Conservation (phyloP, 2,113 vertebrate species). For the Trogon surrucura region DNA sequence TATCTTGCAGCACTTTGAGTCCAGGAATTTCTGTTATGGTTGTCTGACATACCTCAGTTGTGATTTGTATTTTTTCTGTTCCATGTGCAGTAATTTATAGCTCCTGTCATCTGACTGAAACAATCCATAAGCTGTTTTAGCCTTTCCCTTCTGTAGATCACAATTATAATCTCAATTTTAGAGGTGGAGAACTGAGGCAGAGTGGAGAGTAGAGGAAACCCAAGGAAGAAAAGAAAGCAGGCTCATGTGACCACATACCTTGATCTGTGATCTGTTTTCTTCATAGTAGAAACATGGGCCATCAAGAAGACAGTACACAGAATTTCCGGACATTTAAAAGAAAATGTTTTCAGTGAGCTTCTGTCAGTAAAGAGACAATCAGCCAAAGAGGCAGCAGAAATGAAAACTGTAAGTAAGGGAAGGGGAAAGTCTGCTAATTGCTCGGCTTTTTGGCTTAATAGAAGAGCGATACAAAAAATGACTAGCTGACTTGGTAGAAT, state of each 20-base stretch:
- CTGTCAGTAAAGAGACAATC: not conserved
- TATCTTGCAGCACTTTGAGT: not conserved
- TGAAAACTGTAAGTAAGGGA: not conserved
- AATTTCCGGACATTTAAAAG: not conserved
- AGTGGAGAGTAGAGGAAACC: not conserved
- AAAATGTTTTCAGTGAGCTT: not conserved
- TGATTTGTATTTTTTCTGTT: not conserved
- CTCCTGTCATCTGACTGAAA: not conserved
- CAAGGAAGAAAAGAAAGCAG: not conserved
- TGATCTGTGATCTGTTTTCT: not conserved
- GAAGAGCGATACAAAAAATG: not conserved
- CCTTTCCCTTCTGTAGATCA: not conserved
- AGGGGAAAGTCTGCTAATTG: not conserved
- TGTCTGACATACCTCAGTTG: not conserved
- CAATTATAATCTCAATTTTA: not conserved
- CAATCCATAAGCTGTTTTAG: not conserved
- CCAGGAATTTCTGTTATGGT: not conserved
- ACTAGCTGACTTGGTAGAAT: not conserved
- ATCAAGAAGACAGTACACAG: not conserved
- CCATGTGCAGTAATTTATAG: not conserved
- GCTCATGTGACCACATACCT: not conserved
- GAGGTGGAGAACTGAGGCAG: not conserved
- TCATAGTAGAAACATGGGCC: not conserved
- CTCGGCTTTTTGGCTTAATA: not conserved
- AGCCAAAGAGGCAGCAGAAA: not conserved